Base-by-base conservation (phyloP, 35 echinoderm and acorn worm genomes). In the Stichopus chloronotus region DNA sequence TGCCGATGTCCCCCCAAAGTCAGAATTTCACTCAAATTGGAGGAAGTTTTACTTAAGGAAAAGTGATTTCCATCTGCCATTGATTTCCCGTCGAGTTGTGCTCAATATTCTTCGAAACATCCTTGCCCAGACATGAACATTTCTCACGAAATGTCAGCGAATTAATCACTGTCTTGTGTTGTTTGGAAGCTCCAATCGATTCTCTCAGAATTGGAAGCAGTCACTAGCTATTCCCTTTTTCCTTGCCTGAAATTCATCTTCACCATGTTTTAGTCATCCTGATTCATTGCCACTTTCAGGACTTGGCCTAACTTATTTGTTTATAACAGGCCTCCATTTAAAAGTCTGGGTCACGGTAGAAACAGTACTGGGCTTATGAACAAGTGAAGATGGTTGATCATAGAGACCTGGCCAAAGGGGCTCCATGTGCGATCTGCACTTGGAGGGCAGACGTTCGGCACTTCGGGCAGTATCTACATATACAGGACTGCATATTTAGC, bases 31-130 rank as follows among this genome's bases (percentile, higher is more conserved):
- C 69, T 74, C 69, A 74, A n/a, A 65, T 19, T 65, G 61, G 61
- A 74, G 69, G 69, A 74, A 74, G 69, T 74, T 74, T 74, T 22
- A 74, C 69, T 74, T 74, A 20, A 20, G 69, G 20, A 85, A 85
- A 78, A 58, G 82, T 85, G 82, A 85, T 85, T 85, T 56, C 82
- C 82, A 85, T 59, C 57, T 7, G 55, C 57, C 20, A 85, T 85
- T 85, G 82, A 85, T 85, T 85, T 85, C 57, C 82, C 24, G 82
- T 85, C 82, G 55, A 58, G 13, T 57, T 85, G 13, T 58, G n/a
- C 11, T 57, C 82, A 58, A 58, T 85, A 58, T 85, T 85, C 82
- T 85, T 53, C 9, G 55, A 7, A 56, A 58, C 58, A 58, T 85
- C 82, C 19, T 85, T 85, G 82, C 57, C 53, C 58, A 9, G 69